Evolutionary conservation across 1,140 invertebrate species (phyloP).

Genomic region (Heliconius hermathena): DNA sequence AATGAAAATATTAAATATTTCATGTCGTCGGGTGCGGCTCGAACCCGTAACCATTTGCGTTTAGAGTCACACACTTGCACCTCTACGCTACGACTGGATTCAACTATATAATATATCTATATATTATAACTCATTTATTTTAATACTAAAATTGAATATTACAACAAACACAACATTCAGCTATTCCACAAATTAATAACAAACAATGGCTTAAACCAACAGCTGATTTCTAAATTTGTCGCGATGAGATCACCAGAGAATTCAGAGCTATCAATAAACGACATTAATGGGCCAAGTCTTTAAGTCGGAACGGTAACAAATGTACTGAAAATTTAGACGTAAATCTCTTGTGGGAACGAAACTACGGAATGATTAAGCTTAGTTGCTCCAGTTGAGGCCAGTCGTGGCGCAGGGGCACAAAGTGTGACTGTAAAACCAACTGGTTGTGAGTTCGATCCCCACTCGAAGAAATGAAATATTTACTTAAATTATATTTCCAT

Average conservation of each 20-base stretch:
- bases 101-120: too few relatives aligned
- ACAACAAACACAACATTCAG: background rate
- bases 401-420: too few relatives aligned
- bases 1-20: background rate
- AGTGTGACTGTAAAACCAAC: too few relatives aligned
- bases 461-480: too few relatives aligned
- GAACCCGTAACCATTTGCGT: background rate
- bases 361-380: background rate
- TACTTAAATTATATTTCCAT: too few relatives aligned
- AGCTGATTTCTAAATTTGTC: slow-evolving; percentile 56
- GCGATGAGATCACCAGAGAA: slow-evolving; percentile 46
- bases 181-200: slow-evolving; percentile 13
- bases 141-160: background rate
- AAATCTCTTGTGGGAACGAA: slow-evolving; percentile 10
- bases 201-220: slow-evolving; percentile 45
- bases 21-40: background rate
- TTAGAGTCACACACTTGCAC: too few relatives aligned
- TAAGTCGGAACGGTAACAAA: slow-evolving; percentile 27
- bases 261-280: slow-evolving; percentile 39
- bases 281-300: slow-evolving; percentile 34
- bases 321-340: slow-evolving; percentile 35
- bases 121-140: background rate
- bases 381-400: too few relatives aligned
- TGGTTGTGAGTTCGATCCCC: too few relatives aligned
- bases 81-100: background rate